Evolutionary conservation across 2,113 vertebrate genomes (phyloP).

Genomic region (Toxostoma redivivum): DNA sequence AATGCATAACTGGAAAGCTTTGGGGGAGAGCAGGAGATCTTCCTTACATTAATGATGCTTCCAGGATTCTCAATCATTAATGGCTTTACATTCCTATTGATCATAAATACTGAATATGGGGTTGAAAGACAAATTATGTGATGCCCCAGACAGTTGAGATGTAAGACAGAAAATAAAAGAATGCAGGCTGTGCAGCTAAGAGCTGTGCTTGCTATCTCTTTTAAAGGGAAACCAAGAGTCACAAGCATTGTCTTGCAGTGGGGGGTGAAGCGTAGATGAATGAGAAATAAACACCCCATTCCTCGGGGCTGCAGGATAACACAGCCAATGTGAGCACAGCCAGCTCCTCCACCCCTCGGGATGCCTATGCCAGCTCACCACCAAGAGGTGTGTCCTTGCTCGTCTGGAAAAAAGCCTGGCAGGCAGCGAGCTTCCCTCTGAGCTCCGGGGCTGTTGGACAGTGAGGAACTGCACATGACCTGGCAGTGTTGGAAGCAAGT

Average conservation of each 20-base stretch:
- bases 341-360: neutral
- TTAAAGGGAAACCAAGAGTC: neutral
- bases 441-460: neutral
- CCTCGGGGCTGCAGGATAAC: neutral
- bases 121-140: neutral
- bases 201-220: neutral
- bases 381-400: neutral
- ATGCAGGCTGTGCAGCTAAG: neutral
- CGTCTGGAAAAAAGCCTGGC: neutral
- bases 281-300: neutral
- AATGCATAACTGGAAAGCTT: neutral
- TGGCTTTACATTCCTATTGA: neutral
- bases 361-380: neutral
- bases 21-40: neutral
- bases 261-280: neutral
- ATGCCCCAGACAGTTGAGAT: neutral
- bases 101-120: neutral
- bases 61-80: neutral
- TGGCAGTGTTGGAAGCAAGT: neutral
- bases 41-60: neutral
- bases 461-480: neutral
- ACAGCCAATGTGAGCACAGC: neutral
- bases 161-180: neutral
- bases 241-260: neutral
- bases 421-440: neutral